Conservation (phyloP, 2,888 invertebrate species). For the Lasioglossum leucozonium region DNA sequence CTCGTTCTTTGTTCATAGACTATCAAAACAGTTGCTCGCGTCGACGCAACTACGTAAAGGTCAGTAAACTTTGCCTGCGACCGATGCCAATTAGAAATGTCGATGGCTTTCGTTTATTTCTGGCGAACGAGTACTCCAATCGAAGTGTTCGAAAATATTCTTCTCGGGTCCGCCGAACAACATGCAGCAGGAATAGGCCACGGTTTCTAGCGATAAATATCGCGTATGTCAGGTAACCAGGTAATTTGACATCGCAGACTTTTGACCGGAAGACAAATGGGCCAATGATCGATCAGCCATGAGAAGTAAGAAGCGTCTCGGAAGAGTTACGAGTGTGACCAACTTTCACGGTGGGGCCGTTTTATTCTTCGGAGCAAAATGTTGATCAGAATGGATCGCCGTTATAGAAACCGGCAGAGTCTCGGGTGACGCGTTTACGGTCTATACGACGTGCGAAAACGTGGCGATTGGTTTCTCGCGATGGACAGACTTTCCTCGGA, state of each 20-base stretch:
- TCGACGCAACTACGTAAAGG: background rate
- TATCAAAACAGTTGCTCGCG: background rate
- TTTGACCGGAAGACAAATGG: background rate
- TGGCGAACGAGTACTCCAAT: background rate
- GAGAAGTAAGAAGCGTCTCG: background rate
- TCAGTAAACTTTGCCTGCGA: background rate
- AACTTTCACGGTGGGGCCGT: constrained; percentile 53
- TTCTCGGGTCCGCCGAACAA: background rate
- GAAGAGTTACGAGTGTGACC: background rate
- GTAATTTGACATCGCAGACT: background rate
- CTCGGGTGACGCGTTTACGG: constrained; percentile 32
- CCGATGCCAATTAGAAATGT: background rate
- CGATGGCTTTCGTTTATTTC: background rate
- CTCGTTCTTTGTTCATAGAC: background rate
- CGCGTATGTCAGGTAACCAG: background rate
- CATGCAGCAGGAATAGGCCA: background rate
- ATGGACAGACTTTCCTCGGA: constrained; percentile 53
- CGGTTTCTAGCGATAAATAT: background rate
- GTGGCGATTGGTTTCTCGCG: constrained; percentile 46
- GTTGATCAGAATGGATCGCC: constrained; percentile 21
- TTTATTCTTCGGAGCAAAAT: constrained; percentile 21
- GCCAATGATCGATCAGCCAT: background rate
- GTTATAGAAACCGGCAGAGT: constrained; percentile 54
- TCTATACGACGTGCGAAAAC: constrained; percentile 58
- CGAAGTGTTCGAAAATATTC: background rate